Conservation (phyloP, 2,797 vertebrate genomes). For the Cyclopterus lumpus region DNA sequence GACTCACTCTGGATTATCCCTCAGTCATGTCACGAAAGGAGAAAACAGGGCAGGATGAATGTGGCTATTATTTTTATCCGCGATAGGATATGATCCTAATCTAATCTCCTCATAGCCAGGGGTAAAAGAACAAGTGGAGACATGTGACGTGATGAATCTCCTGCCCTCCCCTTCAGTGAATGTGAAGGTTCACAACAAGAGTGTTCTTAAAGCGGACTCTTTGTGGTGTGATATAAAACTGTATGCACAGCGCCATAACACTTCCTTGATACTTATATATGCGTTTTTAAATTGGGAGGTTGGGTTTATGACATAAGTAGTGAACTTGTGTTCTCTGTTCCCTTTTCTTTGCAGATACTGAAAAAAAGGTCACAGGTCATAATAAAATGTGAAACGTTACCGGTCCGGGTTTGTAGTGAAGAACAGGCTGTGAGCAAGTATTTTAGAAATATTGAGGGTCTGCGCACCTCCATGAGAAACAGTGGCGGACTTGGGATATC, state of each 20-base stretch:
- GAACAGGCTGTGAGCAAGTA: too few species aligned
- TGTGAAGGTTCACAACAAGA: not conserved
- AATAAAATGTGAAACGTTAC: not conserved
- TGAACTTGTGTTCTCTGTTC: not conserved
- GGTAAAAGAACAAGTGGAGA: constrained; percentile 46
- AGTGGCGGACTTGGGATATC: too few species aligned
- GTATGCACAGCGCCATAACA: not conserved
- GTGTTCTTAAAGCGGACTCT: not conserved
- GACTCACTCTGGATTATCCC: constrained; percentile 22
- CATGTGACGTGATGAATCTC: constrained; percentile 53
- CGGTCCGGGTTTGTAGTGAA: too few species aligned
- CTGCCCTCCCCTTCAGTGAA: constrained; percentile 17
- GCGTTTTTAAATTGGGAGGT: not conserved
- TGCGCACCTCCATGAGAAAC: too few species aligned
- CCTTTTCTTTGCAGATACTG: not conserved
- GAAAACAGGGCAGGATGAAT: constrained; percentile 56
- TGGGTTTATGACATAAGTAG: not conserved
- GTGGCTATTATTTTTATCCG: constrained; percentile 50
- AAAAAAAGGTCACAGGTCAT: not conserved
- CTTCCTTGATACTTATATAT: not conserved
- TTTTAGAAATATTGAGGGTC: too few species aligned
- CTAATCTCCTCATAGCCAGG: constrained; percentile 69
- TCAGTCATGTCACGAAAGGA: constrained; percentile 26
- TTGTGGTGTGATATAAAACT: not conserved
- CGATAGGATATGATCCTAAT: constrained; percentile 60